Evolutionary conservation across 1,140 invertebrate species (phyloP).

Genomic region (Drosophila melanica): DNA sequence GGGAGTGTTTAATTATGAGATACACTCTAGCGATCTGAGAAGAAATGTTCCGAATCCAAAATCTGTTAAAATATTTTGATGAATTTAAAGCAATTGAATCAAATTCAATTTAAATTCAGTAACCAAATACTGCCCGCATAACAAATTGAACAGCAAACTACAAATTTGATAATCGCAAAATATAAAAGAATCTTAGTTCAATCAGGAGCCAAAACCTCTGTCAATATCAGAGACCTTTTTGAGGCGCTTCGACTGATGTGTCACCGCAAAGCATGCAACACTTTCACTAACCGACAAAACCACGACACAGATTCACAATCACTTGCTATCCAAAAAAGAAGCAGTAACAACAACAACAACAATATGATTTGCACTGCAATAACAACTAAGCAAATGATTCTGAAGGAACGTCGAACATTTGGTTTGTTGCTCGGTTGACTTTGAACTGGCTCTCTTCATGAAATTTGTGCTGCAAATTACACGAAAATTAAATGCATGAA

Average conservation of each 20-base stretch:
- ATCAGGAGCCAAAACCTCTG: slow-evolving; percentile 9
- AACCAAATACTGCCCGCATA: no score
- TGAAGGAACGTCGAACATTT: slow-evolving; percentile 57
- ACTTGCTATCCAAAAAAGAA: slow-evolving; percentile 11
- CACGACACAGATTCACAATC: slow-evolving; percentile 39
- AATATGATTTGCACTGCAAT: slow-evolving; percentile 3
- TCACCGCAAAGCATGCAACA: slow-evolving; percentile 17
- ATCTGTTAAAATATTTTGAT: no score
- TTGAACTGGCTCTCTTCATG: slow-evolving; percentile 40
- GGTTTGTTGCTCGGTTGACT: slow-evolving; percentile 65
- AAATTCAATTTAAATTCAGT: no score
- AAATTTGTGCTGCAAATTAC: slow-evolving; percentile 79
- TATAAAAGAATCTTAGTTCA: slow-evolving; percentile 1
- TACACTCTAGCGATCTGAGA: no score
- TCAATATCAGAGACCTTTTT: slow-evolving; percentile 1
- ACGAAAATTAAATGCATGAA: slow-evolving; percentile 83
- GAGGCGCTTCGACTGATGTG: not conserved
- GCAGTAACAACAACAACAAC: slow-evolving; percentile 17
- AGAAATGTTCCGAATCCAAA: no score
- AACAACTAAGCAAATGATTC: slow-evolving; percentile 32
- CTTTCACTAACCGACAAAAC: slow-evolving; percentile 35
- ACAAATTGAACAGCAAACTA: no score
- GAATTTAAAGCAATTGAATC: no score
- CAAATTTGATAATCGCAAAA: not conserved
- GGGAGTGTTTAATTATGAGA: no score